Percentiles rank a stretch among this genome's conserved stretches.
Evolutionary conservation across 2,113 vertebrate species (phyloP).

Genomic region (Eidolon helvum): DNA sequence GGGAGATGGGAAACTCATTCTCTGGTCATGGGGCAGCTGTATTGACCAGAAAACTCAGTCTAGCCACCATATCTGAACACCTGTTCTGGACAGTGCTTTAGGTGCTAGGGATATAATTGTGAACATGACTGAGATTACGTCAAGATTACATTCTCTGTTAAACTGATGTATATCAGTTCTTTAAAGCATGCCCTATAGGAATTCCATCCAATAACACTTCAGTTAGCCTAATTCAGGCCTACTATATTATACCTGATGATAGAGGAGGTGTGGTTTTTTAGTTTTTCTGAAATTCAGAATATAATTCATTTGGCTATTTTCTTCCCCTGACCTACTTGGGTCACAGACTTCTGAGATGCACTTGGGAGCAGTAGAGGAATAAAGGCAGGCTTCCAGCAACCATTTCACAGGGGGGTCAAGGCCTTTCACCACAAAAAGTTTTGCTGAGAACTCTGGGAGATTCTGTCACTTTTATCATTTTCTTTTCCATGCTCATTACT

Average conservation of each 20-base stretch:
- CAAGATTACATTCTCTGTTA: neutral
- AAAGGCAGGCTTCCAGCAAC: neutral
- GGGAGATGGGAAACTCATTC: neutral
- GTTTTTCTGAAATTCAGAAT: slow-evolving; percentile 10
- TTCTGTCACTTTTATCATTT: neutral
- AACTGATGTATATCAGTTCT: neutral
- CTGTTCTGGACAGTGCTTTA: neutral
- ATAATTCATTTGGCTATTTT: neutral
- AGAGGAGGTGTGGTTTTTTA: neutral
- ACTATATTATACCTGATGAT: neutral
- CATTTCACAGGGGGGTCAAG: neutral
- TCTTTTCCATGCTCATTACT: neutral
- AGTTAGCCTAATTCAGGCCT: neutral
- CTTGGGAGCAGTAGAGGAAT: neutral
- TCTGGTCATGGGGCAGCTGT: neutral
- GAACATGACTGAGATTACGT: neutral
- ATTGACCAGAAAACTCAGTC: neutral
- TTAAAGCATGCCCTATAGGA: neutral
- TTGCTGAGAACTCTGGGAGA: neutral
- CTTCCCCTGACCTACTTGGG: neutral
- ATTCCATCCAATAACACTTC: neutral
- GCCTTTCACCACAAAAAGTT: neutral
- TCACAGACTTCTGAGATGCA: neutral
- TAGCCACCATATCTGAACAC: neutral
- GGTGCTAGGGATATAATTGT: neutral